phyloP scores from a whole-genome alignment of 1,140 invertebrate genomes.

The Saxidomus purpurata region DNA sequence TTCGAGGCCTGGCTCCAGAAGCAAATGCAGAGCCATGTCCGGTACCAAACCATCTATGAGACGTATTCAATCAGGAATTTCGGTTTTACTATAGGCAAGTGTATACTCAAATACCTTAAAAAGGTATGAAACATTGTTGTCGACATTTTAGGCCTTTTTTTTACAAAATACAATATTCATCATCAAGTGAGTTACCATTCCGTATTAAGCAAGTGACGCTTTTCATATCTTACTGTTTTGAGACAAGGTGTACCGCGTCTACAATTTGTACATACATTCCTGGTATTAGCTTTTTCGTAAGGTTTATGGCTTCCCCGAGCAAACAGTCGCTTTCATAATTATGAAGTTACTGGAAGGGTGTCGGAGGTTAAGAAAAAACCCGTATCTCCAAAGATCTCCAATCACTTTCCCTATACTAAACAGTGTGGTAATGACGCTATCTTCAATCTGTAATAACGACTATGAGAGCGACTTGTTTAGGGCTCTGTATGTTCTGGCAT shows the following conservation, averaged over 20 bases:
- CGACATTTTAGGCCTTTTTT: too few species aligned
- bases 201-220: background rate
- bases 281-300: slow-evolving; percentile 23
- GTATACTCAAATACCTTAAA: background rate
- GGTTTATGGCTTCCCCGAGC: background rate
- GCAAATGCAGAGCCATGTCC: background rate
- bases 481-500: background rate
- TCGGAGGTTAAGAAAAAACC: background rate
- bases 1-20: slow-evolving; percentile 31
- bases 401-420: background rate
- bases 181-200: background rate
- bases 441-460: background rate
- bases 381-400: background rate
- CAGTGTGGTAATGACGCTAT: background rate
- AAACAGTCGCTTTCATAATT: background rate
- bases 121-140: background rate
- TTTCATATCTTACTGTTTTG: slow-evolving; percentile 23
- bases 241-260: background rate
- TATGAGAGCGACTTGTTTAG: background rate
- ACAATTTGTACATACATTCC: slow-evolving; percentile 24
- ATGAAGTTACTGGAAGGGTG: slow-evolving; percentile 38
- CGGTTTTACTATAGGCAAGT: background rate
- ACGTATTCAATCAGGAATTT: background rate
- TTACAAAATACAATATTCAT: background rate
- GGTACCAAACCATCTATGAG: slow-evolving; percentile 15